phyloP scores from a whole-genome alignment of 2,888 invertebrate genomes.

The Spisula solida region DNA sequence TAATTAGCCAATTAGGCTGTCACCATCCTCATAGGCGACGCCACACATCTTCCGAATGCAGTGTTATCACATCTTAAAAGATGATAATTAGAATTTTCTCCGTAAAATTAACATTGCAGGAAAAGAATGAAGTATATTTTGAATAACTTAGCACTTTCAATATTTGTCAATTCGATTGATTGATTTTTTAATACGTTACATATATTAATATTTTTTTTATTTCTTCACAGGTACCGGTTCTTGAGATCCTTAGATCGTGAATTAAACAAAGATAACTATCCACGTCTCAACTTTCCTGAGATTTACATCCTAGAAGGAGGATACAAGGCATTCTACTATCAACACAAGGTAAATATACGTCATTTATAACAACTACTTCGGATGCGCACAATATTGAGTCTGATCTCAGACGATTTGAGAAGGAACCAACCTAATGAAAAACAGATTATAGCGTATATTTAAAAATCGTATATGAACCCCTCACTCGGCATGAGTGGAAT shows the following conservation, averaged over 20 bases:
- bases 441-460: too few species aligned
- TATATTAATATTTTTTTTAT: neutral
- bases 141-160: too few species aligned
- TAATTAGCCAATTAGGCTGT: too few species aligned
- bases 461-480: too few species aligned
- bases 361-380: neutral
- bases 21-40: too few species aligned
- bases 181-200: too few species aligned
- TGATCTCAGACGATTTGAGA: neutral
- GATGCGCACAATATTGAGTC: neutral
- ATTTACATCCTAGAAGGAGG: constrained; percentile 38
- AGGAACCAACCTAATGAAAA: neutral
- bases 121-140: too few species aligned
- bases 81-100: too few species aligned
- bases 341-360: constrained; percentile 18
- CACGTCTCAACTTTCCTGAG: constrained; percentile 38
- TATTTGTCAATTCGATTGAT: neutral
- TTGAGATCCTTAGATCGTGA: constrained; percentile 39
- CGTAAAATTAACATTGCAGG: too few species aligned
- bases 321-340: constrained; percentile 36
- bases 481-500: too few species aligned
- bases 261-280: constrained; percentile 40
- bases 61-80: too few species aligned
- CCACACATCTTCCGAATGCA: too few species aligned
- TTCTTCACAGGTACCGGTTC: constrained; percentile 34